Percentiles rank a stretch among this genome's conserved stretches.
Evolutionary conservation across 2,797 vertebrate genomes (phyloP).

Genomic region (Gymnothorax reevesii): DNA sequence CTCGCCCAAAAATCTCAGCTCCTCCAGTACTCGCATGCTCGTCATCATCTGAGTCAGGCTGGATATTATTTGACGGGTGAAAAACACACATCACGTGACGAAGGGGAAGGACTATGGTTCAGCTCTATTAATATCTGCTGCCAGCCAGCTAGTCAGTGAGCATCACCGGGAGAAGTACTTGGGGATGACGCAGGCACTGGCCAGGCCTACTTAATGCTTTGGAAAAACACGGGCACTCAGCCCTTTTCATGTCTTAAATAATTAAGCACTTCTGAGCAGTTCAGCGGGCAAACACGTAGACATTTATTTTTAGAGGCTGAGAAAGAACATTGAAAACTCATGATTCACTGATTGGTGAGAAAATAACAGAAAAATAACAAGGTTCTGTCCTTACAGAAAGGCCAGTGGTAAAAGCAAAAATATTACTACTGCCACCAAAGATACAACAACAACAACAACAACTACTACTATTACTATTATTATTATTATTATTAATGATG

Average conservation of each 20-base stretch:
- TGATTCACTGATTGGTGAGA: slow-evolving; percentile 58
- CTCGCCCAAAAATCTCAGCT: not conserved
- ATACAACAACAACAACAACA: not conserved
- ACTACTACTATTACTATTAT: not conserved
- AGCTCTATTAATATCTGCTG: slow-evolving; percentile 36
- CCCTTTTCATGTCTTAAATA: slow-evolving; percentile 71
- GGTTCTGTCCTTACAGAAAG: not conserved
- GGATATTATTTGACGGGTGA: slow-evolving; percentile 22
- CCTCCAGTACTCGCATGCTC: not conserved
- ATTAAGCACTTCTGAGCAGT: slow-evolving; percentile 66
- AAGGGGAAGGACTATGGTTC: not conserved
- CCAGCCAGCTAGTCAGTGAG: slow-evolving; percentile 42
- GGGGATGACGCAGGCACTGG: slow-evolving; percentile 54
- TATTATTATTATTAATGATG: not conserved
- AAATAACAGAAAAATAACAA: slow-evolving; percentile 18
- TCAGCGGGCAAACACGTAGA: slow-evolving; percentile 61
- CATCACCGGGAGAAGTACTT: slow-evolving; percentile 64
- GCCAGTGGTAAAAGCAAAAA: not conserved
- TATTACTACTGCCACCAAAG: not conserved
- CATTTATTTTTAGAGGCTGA: slow-evolving; percentile 62
- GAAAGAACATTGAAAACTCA: slow-evolving; percentile 47
- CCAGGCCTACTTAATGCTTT: slow-evolving; percentile 36
- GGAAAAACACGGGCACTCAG: slow-evolving; percentile 50
- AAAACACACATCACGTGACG: slow-evolving; percentile 20
- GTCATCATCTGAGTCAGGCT: slow-evolving; percentile 27